Evolutionary conservation across 2,797 vertebrate species (phyloP), one percentile per base, ranked within the genome.

Genomic region (Menidia menidia): DNA sequence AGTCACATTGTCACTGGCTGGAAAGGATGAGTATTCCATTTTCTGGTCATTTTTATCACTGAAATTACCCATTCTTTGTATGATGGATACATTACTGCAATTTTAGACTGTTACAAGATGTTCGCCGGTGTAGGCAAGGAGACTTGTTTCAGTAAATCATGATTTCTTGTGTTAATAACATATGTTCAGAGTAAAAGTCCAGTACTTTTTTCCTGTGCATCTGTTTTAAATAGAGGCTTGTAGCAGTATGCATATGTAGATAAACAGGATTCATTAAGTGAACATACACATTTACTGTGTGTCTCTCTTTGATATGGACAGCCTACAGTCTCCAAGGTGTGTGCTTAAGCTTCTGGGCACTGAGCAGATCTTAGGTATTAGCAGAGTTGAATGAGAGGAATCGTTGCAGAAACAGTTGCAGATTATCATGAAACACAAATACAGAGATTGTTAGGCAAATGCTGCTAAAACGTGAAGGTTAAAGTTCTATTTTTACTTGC

Each of bases 351-450:
- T 51, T 59, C 33, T 59, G 39, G 31, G 41, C 64, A 60, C 43
- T 60, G 62, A 4, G 32, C 63, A 52, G 55, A 71, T 71, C 53
- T 6, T 43, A 65, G 16, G 42, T 78, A 60, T 72, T 73, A 69
- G 62, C 8, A 15, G 19, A 32, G 9, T 62, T 77, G 80, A 80
- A 63, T 80, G 62, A 81, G 73, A 60, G 43, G 59, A 52, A 73
- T 87, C 56, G 63, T 68, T 81, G 57, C 61, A 33, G 53, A 80
- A 78, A 63, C 78, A 59, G 59, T 44, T 50, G 64, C 54, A 82
- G 66, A 81, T 83, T 81, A 84, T 85, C 55, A 71, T 69, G 35
- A 71, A 77, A 62, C 43, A 75, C 68, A 82, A 69, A 84, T 18
- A 61, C 55, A 54, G 41, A 53, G 35, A 51, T 60, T 75, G 64